These are phyloP conservation scores for Sphinx pinastri DNA, from an alignment of 2,888 invertebrate genomes.

Conservation along the genomic window DNA sequence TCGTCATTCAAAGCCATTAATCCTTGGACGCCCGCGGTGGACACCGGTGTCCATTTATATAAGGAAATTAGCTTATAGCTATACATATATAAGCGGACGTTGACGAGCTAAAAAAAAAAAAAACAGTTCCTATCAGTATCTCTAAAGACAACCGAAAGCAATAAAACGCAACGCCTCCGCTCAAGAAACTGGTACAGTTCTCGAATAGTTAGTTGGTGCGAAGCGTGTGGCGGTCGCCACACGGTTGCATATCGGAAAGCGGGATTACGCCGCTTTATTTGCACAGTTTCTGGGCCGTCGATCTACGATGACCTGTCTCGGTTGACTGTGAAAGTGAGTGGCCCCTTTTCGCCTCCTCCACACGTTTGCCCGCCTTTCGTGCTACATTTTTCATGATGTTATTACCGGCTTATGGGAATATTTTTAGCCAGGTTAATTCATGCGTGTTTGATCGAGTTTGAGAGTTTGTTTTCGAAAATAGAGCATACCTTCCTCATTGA, in stretches of 20 bases:
- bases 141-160: constrained; percentile 13
- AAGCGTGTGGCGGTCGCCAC: constrained; percentile 46
- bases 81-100: no score
- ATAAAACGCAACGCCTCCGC: constrained; percentile 15
- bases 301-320: constrained; percentile 68
- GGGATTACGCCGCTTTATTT: constrained; percentile 56
- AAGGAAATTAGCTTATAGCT: no score
- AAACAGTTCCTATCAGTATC: background rate
- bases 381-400: constrained; percentile 19
- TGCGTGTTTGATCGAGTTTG: background rate
- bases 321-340: constrained; percentile 45
- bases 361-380: constrained; percentile 13
- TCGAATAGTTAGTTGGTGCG: constrained; percentile 48
- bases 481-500: background rate
- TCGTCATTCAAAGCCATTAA: no score
- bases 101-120: no score
- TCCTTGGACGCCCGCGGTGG: no score
- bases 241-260: constrained; percentile 47
- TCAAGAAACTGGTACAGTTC: constrained; percentile 24
- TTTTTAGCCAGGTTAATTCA: background rate
- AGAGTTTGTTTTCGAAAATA: background rate
- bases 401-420: background rate
- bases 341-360: constrained; percentile 39
- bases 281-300: constrained; percentile 72
- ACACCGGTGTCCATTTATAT: no score